Percentiles rank a stretch among this genome's conserved stretches.
phyloP scores from a whole-genome alignment of 2,888 invertebrate genomes.

The Nemapogon koenigi region DNA sequence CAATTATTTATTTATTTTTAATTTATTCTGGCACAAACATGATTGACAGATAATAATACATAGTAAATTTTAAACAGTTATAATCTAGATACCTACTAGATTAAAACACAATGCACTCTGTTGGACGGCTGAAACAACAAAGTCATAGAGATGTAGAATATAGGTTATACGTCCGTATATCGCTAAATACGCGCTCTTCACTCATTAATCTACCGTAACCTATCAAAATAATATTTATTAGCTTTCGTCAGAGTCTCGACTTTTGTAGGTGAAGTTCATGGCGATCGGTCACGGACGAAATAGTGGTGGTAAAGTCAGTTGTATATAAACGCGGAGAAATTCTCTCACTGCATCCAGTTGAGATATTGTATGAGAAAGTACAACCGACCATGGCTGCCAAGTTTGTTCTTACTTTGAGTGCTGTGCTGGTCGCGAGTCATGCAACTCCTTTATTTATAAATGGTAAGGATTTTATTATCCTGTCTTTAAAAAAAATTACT shows the following conservation, averaged over 20 bases:
- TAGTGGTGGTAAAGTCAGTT: conserved; percentile 29
- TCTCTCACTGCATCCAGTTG: conserved; percentile 56
- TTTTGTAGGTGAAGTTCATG: conserved; percentile 51
- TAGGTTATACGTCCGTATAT: too few species aligned
- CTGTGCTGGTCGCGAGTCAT: conserved; percentile 38
- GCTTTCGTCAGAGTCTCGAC: conserved; percentile 26
- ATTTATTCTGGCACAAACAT: too few species aligned
- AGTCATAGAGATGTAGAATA: too few species aligned
- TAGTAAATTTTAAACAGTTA: too few species aligned
- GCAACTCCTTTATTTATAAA: conserved; percentile 40
- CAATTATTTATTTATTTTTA: too few species aligned
- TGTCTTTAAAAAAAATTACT: too few species aligned
- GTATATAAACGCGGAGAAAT: conserved; percentile 58
- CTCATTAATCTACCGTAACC: conserved; percentile 43
- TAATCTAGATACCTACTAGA: too few species aligned
- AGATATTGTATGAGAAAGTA: conserved; percentile 26
- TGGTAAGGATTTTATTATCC: too few species aligned
- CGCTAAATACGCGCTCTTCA: too few species aligned
- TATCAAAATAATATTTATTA: conserved; percentile 42
- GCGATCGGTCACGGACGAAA: conserved; percentile 32
- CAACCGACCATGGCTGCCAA: conserved; percentile 40
- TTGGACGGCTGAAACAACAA: too few species aligned
- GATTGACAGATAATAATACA: too few species aligned
- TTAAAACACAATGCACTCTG: too few species aligned
- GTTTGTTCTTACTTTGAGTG: conserved; percentile 34